phyloP scores from a whole-genome alignment of 2,797 vertebrate species.

The Lithobates sylvaticus region DNA sequence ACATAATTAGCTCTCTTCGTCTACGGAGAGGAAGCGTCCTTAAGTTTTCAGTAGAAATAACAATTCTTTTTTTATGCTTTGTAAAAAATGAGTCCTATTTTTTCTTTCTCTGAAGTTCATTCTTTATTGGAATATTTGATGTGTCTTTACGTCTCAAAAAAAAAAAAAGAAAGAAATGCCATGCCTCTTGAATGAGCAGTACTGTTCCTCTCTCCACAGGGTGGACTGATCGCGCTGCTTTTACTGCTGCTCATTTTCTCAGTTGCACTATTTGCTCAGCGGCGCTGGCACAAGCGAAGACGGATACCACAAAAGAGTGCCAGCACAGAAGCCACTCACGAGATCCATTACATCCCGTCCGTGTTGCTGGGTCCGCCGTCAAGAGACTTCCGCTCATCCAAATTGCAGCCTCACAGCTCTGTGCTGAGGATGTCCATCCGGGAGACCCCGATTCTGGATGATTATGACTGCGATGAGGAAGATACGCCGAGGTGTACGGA shows the following conservation, averaged over 20 bases:
- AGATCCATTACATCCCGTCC: constrained; percentile 98
- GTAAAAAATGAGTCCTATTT: too few relatives aligned
- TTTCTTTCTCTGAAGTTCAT: too few relatives aligned
- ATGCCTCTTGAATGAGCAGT: too few relatives aligned
- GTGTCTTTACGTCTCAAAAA: too few relatives aligned
- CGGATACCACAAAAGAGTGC: constrained; percentile 95
- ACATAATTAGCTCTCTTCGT: too few relatives aligned
- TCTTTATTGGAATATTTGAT: too few relatives aligned
- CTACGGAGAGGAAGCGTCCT: too few relatives aligned
- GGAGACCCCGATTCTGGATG: constrained; percentile 95
- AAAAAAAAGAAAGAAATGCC: too few relatives aligned
- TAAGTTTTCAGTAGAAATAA: too few relatives aligned
- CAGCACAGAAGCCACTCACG: constrained; percentile 96
- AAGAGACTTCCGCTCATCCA: constrained; percentile 87
- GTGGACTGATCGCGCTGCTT: constrained; percentile 93
- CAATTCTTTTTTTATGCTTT: too few relatives aligned
- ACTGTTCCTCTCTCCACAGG: constrained; percentile 76
- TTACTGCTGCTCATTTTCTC: constrained; percentile 95
- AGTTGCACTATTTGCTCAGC: constrained; percentile 91
- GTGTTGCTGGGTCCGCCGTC: constrained; percentile 93
- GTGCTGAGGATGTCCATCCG: constrained; percentile 96
- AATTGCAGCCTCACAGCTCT: constrained; percentile 87
- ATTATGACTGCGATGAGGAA: constrained; percentile 89
- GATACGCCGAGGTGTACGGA: constrained; percentile 80
- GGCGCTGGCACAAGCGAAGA: constrained; percentile 93